phyloP scores from a whole-genome alignment of 2,113 vertebrate species.

The Oxyura jamaicensis region DNA sequence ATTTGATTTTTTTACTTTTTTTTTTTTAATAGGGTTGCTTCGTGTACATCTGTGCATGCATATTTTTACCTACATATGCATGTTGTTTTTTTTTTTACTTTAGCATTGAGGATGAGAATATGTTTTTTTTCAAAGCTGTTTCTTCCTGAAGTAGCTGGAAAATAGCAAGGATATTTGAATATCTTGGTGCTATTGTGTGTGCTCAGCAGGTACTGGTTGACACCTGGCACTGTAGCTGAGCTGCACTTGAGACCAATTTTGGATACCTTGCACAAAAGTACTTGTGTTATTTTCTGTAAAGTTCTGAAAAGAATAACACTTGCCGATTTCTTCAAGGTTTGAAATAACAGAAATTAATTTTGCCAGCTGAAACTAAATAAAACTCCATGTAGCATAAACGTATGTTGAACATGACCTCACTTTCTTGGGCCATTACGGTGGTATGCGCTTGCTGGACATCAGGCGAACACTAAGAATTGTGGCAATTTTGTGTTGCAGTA shows the following conservation, averaged over 20 bases:
- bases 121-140: not conserved
- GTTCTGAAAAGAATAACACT: not conserved
- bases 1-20: not conserved
- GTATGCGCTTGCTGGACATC: not conserved
- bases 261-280: not conserved
- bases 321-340: not conserved
- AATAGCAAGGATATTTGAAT: not conserved
- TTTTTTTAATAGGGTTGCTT: not conserved
- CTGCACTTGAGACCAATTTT: not conserved
- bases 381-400: not conserved
- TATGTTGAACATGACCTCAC: not conserved
- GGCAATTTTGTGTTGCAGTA: not conserved
- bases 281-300: not conserved
- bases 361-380: not conserved
- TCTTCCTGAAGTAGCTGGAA: not conserved
- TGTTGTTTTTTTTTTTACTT: not conserved
- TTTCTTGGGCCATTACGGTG: not conserved
- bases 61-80: rapidly evolving
- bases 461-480: not conserved
- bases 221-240: not conserved
- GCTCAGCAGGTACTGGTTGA: not conserved
- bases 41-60: not conserved
- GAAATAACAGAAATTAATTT: not conserved
- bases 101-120: not conserved
- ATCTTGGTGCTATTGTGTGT: not conserved